Evolutionary conservation across 2,113 vertebrate genomes (phyloP).

Genomic region (Chiloscyllium plagiosum): DNA sequence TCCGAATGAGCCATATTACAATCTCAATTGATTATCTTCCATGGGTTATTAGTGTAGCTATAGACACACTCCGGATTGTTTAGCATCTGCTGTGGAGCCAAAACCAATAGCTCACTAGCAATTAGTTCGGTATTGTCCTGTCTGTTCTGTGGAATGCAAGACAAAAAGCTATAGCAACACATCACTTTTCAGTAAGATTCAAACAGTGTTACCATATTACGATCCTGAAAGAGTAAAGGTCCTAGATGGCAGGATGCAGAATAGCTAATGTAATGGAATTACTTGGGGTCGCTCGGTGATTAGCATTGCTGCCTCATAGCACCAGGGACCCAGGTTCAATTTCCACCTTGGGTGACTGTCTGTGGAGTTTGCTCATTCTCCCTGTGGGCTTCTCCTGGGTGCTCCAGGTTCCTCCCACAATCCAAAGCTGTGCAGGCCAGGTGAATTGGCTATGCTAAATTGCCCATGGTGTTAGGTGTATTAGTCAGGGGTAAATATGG

Average conservation of each 20-base stretch:
- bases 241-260: not conserved
- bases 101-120: not conserved
- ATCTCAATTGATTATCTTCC: not conserved
- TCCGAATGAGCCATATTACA: not conserved
- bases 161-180: not conserved
- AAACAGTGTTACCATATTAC: not conserved
- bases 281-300: too few relatives aligned
- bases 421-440: too few relatives aligned
- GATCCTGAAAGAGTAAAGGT: not conserved
- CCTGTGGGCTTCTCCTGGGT: too few relatives aligned
- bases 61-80: not conserved
- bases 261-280: not conserved
- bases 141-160: not conserved
- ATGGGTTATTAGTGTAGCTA: not conserved
- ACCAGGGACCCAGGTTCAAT: too few relatives aligned
- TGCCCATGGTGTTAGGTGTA: too few relatives aligned
- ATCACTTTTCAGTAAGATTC: not conserved
- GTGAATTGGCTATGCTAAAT: too few relatives aligned
- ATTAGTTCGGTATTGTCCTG: not conserved
- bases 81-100: not conserved
- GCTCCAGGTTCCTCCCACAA: too few relatives aligned
- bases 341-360: too few relatives aligned
- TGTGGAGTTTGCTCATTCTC: too few relatives aligned
- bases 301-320: too few relatives aligned
- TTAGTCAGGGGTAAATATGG: too few relatives aligned